Evolutionary conservation across 1,140 invertebrate species (phyloP), one percentile per base, ranked within the genome.

Genomic region (Drosophila sproati): DNA sequence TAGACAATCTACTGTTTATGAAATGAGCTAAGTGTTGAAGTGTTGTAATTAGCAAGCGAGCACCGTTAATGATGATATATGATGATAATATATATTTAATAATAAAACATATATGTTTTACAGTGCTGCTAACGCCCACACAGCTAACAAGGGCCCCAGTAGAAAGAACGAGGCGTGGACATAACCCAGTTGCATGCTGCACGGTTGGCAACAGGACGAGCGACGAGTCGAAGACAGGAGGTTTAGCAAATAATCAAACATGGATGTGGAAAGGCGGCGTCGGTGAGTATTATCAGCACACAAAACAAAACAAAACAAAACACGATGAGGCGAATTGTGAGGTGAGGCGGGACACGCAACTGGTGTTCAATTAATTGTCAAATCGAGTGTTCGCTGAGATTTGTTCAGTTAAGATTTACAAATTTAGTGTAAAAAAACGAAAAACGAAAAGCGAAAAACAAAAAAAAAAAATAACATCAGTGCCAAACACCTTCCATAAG

Each of bases 401-500:
- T 54, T 71, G 50, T 70, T 61, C 35, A 63, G 57, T 64, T 63
- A 72, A 74, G 72, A 82, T 77, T 82, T 83, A 80, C 83, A 83
- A 78, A 85, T 77, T 77, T 73, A 85, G 76, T 56, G 72, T 56
- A 12, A 47, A n/a, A 60, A 48, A 60, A 31, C 47, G 35, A 60
- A 60, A 4, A 47, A 34, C 20, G 20, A 20, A 47, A 47, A 28
- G 20, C 20, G 20, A 8, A 28, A n/a, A 34, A 10, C 10, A 29
- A 2, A 48, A 48, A 48, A 31, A 32, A 43, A 45, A 3, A 43
- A 35, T 34, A 32, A 77, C 75, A 73, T 73, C 75, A 55, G 60
- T 71, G 67, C 54, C 74, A 87, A 87, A 87, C 83, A 87, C 83
- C 83, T 87, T 83, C 83, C 83, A 88, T 88, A 80, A 87, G 72